Conservation (phyloP, 2,888 invertebrate genomes). For the Cordilura impudica region DNA sequence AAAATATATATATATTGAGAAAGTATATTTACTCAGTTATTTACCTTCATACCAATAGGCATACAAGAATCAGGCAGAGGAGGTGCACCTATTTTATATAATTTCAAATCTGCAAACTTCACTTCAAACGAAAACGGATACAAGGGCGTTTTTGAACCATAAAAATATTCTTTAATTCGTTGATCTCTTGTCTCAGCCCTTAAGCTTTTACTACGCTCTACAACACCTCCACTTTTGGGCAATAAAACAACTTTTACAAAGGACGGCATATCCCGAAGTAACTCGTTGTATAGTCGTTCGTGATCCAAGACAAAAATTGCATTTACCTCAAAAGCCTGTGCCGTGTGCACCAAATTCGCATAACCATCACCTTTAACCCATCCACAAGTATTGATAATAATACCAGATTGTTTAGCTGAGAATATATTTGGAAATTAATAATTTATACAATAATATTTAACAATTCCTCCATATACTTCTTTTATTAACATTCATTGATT, state of each 20-base stretch:
- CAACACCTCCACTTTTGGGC: slow-evolving; percentile 98
- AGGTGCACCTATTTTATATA: slow-evolving; percentile 96
- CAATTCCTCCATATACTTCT: slow-evolving; percentile 85
- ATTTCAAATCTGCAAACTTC: slow-evolving; percentile 91
- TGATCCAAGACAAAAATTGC: slow-evolving; percentile 97
- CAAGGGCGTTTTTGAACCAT: slow-evolving; percentile 88
- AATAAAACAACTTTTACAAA: slow-evolving; percentile 94
- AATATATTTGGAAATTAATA: slow-evolving; percentile 9
- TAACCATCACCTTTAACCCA: slow-evolving; percentile 97
- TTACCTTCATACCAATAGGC: slow-evolving; percentile 94
- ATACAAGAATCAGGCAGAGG: slow-evolving; percentile 96
- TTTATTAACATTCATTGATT: slow-evolving; percentile 90
- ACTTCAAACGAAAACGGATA: slow-evolving; percentile 97
- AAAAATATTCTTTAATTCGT: slow-evolving; percentile 95
- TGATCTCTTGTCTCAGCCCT: slow-evolving; percentile 88
- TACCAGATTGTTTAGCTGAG: slow-evolving; percentile 89
- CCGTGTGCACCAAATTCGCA: slow-evolving; percentile 90
- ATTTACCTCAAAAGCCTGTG: slow-evolving; percentile 96
- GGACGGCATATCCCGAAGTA: slow-evolving; percentile 94
- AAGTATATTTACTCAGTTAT: background rate
- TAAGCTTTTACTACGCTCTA: slow-evolving; percentile 87
- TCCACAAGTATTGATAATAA: slow-evolving; percentile 97
- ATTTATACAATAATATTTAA: background rate
- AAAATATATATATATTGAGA: background rate
- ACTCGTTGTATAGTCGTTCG: slow-evolving; percentile 95